A percentile compares a stretch with the other conserved stretches of the same genome.
phyloP scores from a whole-genome alignment of 2,888 invertebrate species.

The Synergus japonicus region DNA sequence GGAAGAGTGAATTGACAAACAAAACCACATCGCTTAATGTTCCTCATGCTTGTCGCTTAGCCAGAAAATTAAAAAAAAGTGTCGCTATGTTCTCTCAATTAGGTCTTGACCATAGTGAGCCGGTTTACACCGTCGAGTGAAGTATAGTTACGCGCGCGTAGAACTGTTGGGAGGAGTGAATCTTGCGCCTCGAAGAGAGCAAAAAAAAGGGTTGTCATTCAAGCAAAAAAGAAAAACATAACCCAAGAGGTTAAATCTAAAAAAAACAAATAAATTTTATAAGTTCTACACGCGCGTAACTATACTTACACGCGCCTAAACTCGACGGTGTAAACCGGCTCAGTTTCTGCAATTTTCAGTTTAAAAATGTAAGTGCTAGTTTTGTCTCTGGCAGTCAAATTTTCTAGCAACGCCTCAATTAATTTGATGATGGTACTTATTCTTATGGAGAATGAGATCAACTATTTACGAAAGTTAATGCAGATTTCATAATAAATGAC shows the following conservation, averaged over 20 bases:
- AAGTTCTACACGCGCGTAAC: too few relatives aligned
- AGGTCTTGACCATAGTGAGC: background rate
- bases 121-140: too few relatives aligned
- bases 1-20: slow-evolving; percentile 13
- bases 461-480: background rate
- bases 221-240: too few relatives aligned
- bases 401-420: background rate
- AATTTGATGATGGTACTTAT: background rate
- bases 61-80: background rate
- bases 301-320: too few relatives aligned
- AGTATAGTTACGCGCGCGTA: too few relatives aligned
- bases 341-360: background rate
- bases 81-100: background rate
- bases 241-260: too few relatives aligned
- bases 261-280: too few relatives aligned
- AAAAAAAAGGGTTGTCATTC: too few relatives aligned
- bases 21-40: slow-evolving; percentile 10
- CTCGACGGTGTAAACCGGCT: too few relatives aligned
- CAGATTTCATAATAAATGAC: slow-evolving; percentile 10
- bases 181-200: too few relatives aligned
- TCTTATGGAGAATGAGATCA: background rate
- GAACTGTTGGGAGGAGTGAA: too few relatives aligned
- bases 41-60: too few relatives aligned
- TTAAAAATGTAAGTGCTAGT: background rate
- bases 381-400: background rate